phyloP scores from a whole-genome alignment of 2,797 vertebrate species.

The Takifugu ocellatus region DNA sequence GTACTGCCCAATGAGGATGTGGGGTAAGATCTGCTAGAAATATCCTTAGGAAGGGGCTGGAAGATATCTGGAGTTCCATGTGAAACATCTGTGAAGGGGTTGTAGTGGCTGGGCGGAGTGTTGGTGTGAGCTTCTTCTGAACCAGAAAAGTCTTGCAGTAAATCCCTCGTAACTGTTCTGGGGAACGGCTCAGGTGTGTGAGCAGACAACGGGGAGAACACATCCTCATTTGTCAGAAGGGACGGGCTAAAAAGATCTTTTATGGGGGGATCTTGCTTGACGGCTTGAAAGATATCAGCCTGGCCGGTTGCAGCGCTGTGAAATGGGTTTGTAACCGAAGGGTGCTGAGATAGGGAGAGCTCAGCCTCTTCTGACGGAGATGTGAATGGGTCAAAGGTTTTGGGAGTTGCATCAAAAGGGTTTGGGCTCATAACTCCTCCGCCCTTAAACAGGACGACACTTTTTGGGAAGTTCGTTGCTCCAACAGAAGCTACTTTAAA shows the following conservation, averaged over 20 bases:
- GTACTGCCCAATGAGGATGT: neutral
- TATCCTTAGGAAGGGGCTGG: constrained; percentile 12
- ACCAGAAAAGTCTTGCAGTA: constrained; percentile 39
- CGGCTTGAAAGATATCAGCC: constrained; percentile 21
- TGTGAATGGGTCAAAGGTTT: constrained; percentile 20
- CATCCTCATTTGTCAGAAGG: constrained; percentile 3
- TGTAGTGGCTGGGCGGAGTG: constrained; percentile 9
- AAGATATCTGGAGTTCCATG: constrained; percentile 46
- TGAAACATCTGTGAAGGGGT: constrained; percentile 28
- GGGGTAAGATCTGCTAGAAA: neutral
- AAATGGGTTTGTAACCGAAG: neutral
- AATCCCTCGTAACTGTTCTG: constrained; percentile 30
- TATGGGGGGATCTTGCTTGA: neutral
- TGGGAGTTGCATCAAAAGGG: constrained; percentile 6
- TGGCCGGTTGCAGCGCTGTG: neutral
- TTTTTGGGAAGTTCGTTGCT: neutral
- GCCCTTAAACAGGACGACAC: constrained; percentile 5
- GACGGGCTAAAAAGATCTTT: neutral
- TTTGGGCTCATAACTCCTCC: neutral
- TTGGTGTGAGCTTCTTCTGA: constrained; percentile 33
- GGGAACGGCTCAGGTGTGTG: constrained; percentile 30
- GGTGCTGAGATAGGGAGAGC: constrained; percentile 8
- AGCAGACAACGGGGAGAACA: constrained; percentile 29
- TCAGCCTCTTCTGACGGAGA: constrained; percentile 13
- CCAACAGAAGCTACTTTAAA: neutral